Evolutionary conservation across 2,888 invertebrate species (phyloP), one percentile per base, ranked within the genome.

Genomic region (Caenorhabditis sp.): DNA sequence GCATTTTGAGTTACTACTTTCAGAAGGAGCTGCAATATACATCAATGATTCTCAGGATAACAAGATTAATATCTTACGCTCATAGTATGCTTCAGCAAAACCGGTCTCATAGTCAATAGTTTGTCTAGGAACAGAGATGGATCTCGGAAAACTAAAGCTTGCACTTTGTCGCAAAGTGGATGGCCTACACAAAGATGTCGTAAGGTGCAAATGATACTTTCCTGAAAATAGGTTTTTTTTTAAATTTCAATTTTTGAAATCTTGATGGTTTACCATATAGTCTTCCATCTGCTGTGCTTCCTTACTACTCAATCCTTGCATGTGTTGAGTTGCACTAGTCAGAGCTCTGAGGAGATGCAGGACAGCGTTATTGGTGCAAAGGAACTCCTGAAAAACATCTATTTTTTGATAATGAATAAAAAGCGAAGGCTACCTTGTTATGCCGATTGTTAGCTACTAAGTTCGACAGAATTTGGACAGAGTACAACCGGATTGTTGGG

Each of bases 391-490:
- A 44, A 79, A 50, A 5, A 5, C 1, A 65, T 44, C 0, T 28
- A 1, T n/a, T 26, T 1, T 2, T 8, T 0, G 40, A 32, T 11
- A 8, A 13, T 13, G 13, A 5, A 13, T 40, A 5, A 40, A 9
- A 32, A 32, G 32, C 9, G 32, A 5, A 40, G n/a, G n/a, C n/a
- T 47, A 85, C 89, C 69, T 90, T 90, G 58, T 88, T 88, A 6
- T 37, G 61, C 18, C 65, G 58, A 50, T 90, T 86, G 47, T 90
- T 90, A 9, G 89, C 89, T 18, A 86, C 82, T 56, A 90, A 74
- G 67, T 90, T 90, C 32, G 84, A 82, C 40, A 90, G 68, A 11
- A 85, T 88, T 53, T 90, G 88, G 11, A 84, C 84, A 11, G 82
- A 69, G 56, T 85, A 85, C 9, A 87, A 70, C 15, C 78, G 68